phyloP scores from a whole-genome alignment of 2,888 invertebrate species.

The Temnothorax unifasciatus region DNA sequence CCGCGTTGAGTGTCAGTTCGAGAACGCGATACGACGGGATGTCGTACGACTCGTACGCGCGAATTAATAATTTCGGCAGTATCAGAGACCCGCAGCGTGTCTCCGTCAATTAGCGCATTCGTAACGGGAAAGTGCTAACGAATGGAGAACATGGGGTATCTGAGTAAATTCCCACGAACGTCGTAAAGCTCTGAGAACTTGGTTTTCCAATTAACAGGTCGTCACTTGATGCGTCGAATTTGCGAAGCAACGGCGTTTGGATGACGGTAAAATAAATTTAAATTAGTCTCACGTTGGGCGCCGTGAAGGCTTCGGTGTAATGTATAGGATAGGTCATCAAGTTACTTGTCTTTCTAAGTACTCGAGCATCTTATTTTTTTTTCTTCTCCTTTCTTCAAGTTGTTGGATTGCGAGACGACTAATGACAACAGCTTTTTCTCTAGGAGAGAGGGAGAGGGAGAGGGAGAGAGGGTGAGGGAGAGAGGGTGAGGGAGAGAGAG shows the following conservation, averaged over 20 bases:
- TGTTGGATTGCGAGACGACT: neutral
- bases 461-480: no score
- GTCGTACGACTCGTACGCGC: neutral
- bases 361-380: neutral
- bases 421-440: conserved; percentile 24
- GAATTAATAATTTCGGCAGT: conserved; percentile 27
- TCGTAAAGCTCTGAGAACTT: conserved; percentile 8
- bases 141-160: conserved; percentile 1
- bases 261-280: conserved; percentile 29
- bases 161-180: neutral
- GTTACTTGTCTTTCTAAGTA: conserved; percentile 27
- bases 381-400: neutral
- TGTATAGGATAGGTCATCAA: neutral
- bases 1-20: neutral
- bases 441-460: no score
- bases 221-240: conserved; percentile 17
- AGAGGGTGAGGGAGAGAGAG: no score
- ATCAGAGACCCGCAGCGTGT: neutral
- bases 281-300: conserved; percentile 8
- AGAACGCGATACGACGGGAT: conserved; percentile 3
- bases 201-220: conserved; percentile 10
- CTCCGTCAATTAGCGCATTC: conserved; percentile 12
- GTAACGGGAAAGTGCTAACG: conserved; percentile 23
- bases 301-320: conserved; percentile 13
- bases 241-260: neutral